phyloP scores from a whole-genome alignment of 2,888 invertebrate genomes.

The Imbricaverruca yamaguchii region DNA sequence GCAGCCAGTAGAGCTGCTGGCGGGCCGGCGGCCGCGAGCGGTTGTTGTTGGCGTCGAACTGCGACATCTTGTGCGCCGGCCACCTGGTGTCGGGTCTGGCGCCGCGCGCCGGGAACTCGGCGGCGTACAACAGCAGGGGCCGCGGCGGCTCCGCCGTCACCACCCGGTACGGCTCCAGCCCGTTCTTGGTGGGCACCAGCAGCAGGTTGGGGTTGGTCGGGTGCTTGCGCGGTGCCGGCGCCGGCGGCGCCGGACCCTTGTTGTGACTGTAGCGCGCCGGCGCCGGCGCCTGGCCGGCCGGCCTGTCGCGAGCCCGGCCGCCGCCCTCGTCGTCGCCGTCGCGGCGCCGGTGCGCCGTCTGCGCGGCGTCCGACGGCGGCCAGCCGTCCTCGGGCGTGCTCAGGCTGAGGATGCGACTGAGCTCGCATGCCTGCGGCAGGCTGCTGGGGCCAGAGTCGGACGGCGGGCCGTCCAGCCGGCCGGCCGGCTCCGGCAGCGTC shows the following conservation, averaged over 20 bases:
- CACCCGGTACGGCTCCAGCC: constrained; percentile 29
- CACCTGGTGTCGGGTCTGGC: constrained; percentile 1
- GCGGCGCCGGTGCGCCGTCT: not conserved
- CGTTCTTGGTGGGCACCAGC: constrained; percentile 34
- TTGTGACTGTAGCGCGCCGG: constrained; percentile 22
- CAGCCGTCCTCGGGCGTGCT: constrained; percentile 6
- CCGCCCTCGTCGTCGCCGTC: constrained; percentile 6
- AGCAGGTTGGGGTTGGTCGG: constrained; percentile 29
- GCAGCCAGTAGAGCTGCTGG: constrained; percentile 16
- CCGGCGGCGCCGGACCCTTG: constrained; percentile 29
- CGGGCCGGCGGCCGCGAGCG: not conserved
- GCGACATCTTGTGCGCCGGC: not conserved
- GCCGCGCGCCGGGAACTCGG: not conserved
- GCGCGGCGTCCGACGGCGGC: not conserved
- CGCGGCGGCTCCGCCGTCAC: constrained; percentile 20
- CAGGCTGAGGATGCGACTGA: constrained; percentile 6
- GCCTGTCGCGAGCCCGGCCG: constrained; percentile 7
- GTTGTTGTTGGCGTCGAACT: constrained; percentile 27
- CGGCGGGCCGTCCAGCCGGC: not conserved
- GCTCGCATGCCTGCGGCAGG: not conserved
- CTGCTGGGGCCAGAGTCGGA: not conserved
- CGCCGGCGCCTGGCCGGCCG: not conserved
- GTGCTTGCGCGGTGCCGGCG: constrained; percentile 29
- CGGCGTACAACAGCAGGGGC: constrained; percentile 1
- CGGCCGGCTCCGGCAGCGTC: not conserved